Base-by-base conservation (phyloP, 2,797 vertebrate genomes). In the Hippoglossus hippoglossus region DNA sequence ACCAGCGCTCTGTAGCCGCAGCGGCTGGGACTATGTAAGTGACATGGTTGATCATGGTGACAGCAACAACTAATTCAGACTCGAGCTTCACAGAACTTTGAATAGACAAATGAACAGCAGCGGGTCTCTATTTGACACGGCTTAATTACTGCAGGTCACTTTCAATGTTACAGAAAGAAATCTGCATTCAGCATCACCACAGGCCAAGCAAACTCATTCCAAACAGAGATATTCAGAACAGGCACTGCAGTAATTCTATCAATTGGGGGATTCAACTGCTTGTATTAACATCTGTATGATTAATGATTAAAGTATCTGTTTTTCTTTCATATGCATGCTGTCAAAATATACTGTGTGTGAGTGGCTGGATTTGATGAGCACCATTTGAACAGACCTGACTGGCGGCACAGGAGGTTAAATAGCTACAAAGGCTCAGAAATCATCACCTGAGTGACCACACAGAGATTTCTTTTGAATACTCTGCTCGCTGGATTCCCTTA, bases 371-470 rank as follows among this genome's bases (percentile, higher is more conserved):
- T 64, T 63, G 63, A 64, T 26, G 31, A 28, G 21, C 39, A 26
- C 60, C 57, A 58, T 56, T 51, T 64, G 58, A 63, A 39, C 19
- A 41, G 22, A 52, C 54, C 28, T 28, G 46, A 57, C 53, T 65
- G 36, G 66, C 72, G 34, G 28, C 36, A 55, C 41, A 54, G 70
- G 60, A 54, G 57, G 60, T 51, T 53, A 61, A 57, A 71, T 46
- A 46, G 19, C 28, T 13, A 44, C 57, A 75, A 75, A 67, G 31
- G 31, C 28, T 15, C 63, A 65, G 25, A 36, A 28, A 18, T 63
- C 34, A 55, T 67, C 16, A 51, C 44, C 44, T 59, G 52, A 75
- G 69, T 21, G 39, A 51, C 24, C 28, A 4, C 26, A 61, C 19
- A 67, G 54, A 67, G 1, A 51, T 61, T 44, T 67, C 3, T 56